Percentiles rank a stretch among this genome's conserved stretches.
Evolutionary conservation across 2,797 vertebrate species (phyloP).

Genomic region (Phoeniculus purpureus): DNA sequence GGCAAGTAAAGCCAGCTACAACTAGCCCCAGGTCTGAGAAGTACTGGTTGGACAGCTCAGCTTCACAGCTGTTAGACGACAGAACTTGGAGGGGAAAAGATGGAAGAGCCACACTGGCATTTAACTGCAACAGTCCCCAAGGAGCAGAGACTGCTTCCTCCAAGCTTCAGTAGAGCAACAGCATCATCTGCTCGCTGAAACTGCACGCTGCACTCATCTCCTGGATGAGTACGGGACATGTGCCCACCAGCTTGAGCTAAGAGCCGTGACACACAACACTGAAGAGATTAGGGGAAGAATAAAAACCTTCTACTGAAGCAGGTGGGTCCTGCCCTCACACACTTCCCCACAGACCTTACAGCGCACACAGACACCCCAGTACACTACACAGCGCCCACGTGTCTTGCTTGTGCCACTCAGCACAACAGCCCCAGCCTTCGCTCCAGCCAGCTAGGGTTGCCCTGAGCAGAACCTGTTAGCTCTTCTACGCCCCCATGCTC

Average conservation of each 20-base stretch:
- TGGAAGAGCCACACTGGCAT: too few relatives aligned
- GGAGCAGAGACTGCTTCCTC: neutral
- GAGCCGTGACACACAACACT: neutral
- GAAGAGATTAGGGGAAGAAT: fast-evolving
- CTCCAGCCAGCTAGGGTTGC: neutral
- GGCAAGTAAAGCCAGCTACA: neutral
- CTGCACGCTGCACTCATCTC: neutral
- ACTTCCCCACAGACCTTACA: fast-evolving
- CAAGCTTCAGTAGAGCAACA: neutral
- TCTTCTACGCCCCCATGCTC: neutral
- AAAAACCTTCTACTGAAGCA: neutral
- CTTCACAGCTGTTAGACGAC: neutral
- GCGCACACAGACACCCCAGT: neutral
- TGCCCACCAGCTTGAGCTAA: neutral
- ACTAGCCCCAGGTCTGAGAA: neutral
- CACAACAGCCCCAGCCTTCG: neutral
- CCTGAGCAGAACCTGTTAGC: too few relatives aligned
- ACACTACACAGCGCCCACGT: neutral
- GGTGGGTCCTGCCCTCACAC: too few relatives aligned
- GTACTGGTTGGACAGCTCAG: neutral
- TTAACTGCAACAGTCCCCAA: too few relatives aligned
- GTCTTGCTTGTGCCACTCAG: neutral
- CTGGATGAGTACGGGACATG: fast-evolving
- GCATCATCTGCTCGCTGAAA: neutral
- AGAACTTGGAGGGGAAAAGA: neutral